Evolutionary conservation across 1,140 invertebrate species (phyloP).

Genomic region (Battus philenor): DNA sequence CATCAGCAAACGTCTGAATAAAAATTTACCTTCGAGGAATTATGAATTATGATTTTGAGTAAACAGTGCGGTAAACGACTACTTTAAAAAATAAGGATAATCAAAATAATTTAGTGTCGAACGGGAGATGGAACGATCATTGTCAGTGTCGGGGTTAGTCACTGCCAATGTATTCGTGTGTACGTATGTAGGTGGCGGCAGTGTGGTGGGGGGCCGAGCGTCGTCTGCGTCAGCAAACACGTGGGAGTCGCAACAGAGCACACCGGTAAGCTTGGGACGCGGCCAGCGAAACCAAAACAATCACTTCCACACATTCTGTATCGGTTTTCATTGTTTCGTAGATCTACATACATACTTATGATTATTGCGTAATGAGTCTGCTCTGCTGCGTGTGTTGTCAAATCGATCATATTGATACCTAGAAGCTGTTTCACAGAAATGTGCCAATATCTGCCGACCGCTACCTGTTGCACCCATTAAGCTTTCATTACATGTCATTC

Average conservation of each 20-base stretch:
- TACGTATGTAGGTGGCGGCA: constrained; percentile 69
- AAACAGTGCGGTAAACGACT: no score
- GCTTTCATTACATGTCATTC: no score
- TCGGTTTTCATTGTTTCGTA: constrained; percentile 70
- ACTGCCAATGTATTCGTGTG: constrained; percentile 60
- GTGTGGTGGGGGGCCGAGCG: constrained; percentile 56
- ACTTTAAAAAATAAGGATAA: no score
- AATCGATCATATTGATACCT: constrained; percentile 59
- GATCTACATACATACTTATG: constrained; percentile 55
- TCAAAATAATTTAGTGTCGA: no score
- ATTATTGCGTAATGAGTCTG: constrained; percentile 66
- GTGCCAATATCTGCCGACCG: constrained; percentile 41
- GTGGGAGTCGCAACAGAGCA: constrained; percentile 68
- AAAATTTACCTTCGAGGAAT: no score
- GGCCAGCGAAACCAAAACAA: constrained; percentile 48
- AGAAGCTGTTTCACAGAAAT: constrained; percentile 62
- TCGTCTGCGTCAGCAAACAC: constrained; percentile 48
- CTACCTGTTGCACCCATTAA: no score
- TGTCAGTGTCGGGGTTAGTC: constrained; percentile 31
- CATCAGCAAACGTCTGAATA: no score
- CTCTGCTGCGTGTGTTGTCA: constrained; percentile 71
- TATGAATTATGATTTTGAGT: no score
- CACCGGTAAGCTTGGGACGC: constrained; percentile 70
- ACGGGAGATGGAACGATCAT: constrained; percentile 19
- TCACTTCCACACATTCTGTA: constrained; percentile 55